Percentiles rank a stretch among this genome's conserved stretches.
These are phyloP conservation scores for Jacana jacana DNA, from an alignment of 2,113 vertebrate species.

Conservation along the genomic window DNA sequence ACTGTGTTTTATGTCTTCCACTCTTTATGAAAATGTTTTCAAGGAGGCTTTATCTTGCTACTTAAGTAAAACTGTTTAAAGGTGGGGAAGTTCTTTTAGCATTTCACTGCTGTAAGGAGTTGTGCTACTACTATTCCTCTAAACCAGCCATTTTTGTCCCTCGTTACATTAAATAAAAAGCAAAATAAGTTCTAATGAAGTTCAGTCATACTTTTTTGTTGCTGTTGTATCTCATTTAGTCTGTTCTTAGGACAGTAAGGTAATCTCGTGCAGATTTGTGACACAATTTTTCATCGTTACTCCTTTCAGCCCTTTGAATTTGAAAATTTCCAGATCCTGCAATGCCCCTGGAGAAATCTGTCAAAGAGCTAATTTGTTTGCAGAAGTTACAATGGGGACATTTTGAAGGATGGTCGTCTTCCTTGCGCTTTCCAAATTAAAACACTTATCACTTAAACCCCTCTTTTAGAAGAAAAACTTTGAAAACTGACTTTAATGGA, in stretches of 20 bases:
- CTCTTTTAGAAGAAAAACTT: neutral
- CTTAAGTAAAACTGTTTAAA: neutral
- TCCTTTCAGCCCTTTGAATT: neutral
- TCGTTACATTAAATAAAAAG: neutral
- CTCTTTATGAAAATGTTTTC: neutral
- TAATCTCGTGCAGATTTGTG: neutral
- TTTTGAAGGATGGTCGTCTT: neutral
- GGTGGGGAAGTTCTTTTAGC: neutral
- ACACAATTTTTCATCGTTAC: neutral
- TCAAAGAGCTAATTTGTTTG: slow-evolving; percentile 1
- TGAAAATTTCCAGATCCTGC: neutral
- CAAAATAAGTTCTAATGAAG: neutral
- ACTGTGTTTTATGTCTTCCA: neutral
- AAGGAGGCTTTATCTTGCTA: neutral
- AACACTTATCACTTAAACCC: neutral
- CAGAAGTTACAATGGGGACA: neutral
- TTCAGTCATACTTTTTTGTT: neutral
- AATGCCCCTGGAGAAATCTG: neutral
- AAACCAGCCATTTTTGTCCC: neutral
- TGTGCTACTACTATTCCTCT: neutral
- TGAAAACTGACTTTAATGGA: neutral
- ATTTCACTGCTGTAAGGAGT: neutral
- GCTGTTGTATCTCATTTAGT: neutral
- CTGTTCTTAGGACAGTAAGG: neutral
- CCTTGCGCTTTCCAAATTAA: neutral